phyloP scores from a whole-genome alignment of 2,888 invertebrate genomes.

The Metacarcinus magister region DNA sequence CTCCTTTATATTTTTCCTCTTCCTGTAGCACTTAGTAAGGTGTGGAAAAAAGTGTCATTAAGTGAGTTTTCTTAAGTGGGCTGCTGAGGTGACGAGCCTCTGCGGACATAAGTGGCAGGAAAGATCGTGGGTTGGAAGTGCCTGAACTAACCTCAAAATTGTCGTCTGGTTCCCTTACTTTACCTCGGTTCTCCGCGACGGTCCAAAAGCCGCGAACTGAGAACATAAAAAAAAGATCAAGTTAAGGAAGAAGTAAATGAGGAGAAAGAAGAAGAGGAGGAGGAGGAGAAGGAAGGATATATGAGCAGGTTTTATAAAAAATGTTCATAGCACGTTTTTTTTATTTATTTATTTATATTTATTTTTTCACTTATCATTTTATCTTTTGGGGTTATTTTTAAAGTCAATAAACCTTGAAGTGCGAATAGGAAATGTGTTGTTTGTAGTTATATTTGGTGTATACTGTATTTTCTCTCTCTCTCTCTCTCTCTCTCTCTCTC shows the following conservation, averaged over 20 bases:
- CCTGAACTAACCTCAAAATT: not conserved
- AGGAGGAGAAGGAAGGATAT: not conserved
- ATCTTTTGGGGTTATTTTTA: not conserved
- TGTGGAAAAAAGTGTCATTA: not conserved
- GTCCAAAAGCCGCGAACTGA: not conserved
- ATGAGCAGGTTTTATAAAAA: not conserved
- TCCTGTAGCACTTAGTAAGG: not conserved
- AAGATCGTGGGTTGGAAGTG: not conserved
- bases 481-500: constrained; percentile 46
- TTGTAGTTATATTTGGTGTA: not conserved
- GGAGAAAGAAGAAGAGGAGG: not conserved
- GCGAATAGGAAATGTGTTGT: not conserved
- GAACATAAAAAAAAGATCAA: constrained; percentile 4
- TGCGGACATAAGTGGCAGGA: not conserved
- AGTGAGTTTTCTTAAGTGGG: not conserved
- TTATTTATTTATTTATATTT: not conserved
- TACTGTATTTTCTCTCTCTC: not conserved
- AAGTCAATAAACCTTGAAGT: not conserved
- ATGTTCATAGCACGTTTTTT: not conserved
- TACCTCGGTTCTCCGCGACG: not conserved
- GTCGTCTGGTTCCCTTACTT: not conserved
- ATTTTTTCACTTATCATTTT: not conserved
- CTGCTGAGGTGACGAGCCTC: not conserved
- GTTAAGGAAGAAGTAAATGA: not conserved
- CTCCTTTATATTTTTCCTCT: not conserved